These are phyloP conservation scores for Pterocles orientalis DNA, from an alignment of 2,113 vertebrate genomes.

Conservation along the genomic window DNA sequence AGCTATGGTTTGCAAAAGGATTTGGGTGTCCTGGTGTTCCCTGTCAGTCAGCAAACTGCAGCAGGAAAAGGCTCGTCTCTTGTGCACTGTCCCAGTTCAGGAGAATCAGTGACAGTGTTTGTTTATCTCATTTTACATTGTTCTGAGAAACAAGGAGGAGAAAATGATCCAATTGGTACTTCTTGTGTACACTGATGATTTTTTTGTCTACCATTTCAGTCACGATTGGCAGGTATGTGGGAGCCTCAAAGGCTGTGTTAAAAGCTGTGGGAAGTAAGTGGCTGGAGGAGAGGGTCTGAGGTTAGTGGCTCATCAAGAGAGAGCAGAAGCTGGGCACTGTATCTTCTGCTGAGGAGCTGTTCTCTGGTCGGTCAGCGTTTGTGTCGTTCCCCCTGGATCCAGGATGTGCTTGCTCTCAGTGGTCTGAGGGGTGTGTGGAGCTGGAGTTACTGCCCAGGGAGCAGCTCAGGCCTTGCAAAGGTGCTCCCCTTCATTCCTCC, in stretches of 20 bases:
- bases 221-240: neutral
- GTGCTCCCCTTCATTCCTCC: neutral
- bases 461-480: neutral
- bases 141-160: neutral
- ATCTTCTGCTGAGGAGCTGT: neutral
- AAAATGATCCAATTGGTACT: neutral
- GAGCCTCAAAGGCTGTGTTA: neutral
- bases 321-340: neutral
- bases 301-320: accelerated
- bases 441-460: too few relatives aligned
- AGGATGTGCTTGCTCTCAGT: accelerated
- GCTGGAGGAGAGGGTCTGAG: neutral
- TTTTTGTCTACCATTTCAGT: neutral
- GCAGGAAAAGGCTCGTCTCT: neutral
- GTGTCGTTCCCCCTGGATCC: accelerated
- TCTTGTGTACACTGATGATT: neutral
- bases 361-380: accelerated
- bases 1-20: neutral
- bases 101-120: too few relatives aligned
- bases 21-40: neutral
- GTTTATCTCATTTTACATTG: neutral
- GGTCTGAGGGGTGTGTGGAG: neutral
- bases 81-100: neutral
- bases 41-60: neutral
- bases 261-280: neutral